These are phyloP conservation scores for Denticeps clupeoides DNA, from an alignment of 2,797 vertebrate species.

Conservation along the genomic window DNA sequence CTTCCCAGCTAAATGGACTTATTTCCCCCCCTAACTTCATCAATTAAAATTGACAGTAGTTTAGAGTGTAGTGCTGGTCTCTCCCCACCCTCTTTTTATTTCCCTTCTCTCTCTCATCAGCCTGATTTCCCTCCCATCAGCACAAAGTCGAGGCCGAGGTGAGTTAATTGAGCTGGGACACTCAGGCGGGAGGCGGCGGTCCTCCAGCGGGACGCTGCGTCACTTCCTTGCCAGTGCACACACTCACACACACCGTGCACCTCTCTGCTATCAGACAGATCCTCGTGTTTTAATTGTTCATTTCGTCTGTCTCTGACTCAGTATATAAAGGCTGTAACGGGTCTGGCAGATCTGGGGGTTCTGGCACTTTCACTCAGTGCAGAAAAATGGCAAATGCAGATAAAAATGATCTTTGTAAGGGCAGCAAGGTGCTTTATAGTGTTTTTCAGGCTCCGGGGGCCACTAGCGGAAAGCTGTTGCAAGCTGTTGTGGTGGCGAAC, in stretches of 20 bases:
- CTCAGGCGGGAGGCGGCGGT: constrained; percentile 42
- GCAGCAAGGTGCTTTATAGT: constrained; percentile 50
- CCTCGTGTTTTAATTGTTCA: no score
- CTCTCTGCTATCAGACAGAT: no score
- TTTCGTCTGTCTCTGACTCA: constrained; percentile 7
- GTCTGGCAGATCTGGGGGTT: constrained; percentile 15
- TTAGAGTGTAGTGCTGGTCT: constrained; percentile 34
- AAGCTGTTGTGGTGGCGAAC: constrained; percentile 51
- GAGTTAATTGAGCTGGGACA: constrained; percentile 66
- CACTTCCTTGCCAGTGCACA: constrained; percentile 46
- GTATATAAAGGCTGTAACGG: constrained; percentile 14
- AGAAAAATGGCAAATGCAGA: constrained; percentile 42
- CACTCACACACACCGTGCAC: no score
- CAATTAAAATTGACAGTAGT: constrained; percentile 40
- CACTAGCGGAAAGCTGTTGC: constrained; percentile 53
- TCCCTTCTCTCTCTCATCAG: constrained; percentile 25
- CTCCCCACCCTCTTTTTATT: constrained; percentile 35
- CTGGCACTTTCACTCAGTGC: constrained; percentile 28
- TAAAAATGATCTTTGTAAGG: constrained; percentile 52
- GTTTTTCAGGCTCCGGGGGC: constrained; percentile 37
- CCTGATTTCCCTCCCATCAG: constrained; percentile 55
- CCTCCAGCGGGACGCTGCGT: constrained; percentile 36
- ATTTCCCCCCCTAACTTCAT: constrained; percentile 40
- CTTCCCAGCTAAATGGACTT: constrained; percentile 31
- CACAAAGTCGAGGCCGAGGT: constrained; percentile 56